Evolutionary conservation across 2,113 vertebrate species (phyloP).

Genomic region (Cygnus buccinator): DNA sequence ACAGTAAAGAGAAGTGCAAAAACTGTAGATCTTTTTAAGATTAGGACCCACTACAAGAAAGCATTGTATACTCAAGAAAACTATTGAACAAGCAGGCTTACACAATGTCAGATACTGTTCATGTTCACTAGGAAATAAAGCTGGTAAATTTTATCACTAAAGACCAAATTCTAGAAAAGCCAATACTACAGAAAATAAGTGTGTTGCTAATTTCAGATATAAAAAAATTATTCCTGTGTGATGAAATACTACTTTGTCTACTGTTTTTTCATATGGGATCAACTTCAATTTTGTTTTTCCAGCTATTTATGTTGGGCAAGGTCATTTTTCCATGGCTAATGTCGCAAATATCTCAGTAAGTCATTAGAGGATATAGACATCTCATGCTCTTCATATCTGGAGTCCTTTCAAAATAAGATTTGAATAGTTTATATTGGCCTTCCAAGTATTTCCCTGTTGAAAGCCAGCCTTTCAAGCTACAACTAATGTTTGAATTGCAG

Average conservation of each 20-base stretch:
- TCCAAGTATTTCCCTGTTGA: slow-evolving; percentile 14
- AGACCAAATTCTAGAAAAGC: not conserved
- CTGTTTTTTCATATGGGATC: not conserved
- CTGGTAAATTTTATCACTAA: not conserved
- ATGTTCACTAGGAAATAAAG: not conserved
- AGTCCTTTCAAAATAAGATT: slow-evolving; percentile 31
- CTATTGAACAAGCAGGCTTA: not conserved
- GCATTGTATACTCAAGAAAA: not conserved
- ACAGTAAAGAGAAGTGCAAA: not conserved
- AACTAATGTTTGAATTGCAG: not conserved
- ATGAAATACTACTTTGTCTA: slow-evolving; percentile 5
- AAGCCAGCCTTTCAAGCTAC: slow-evolving; percentile 16
- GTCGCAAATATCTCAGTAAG: slow-evolving; percentile 41
- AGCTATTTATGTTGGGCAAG: slow-evolving; percentile 47
- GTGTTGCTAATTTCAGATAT: not conserved
- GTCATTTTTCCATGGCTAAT: slow-evolving; percentile 63
- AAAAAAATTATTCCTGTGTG: not conserved
- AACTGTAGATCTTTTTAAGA: not conserved
- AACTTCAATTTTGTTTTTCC: slow-evolving; percentile 32
- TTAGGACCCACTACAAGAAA: not conserved
- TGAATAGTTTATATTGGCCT: slow-evolving; percentile 5
- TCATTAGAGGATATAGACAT: not conserved
- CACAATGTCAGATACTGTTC: not conserved
- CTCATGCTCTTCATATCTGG: slow-evolving; percentile 45
- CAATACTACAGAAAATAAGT: not conserved